Evolutionary conservation across 64 coral and sea anemone genomes (phyloP).

Genomic region (Hydrozoanthus tunicans): DNA sequence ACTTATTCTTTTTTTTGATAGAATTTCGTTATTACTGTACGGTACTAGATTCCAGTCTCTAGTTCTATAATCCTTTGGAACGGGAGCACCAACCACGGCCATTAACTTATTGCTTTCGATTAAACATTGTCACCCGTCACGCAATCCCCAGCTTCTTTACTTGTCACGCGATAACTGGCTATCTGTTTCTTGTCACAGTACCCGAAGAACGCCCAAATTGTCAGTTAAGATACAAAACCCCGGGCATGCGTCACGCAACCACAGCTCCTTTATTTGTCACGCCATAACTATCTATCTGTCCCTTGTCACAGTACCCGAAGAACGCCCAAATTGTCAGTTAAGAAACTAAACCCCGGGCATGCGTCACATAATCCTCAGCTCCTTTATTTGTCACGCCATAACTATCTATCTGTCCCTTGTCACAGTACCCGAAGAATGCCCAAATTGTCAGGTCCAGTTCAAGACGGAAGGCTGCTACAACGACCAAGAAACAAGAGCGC

Average conservation of each 20-base stretch:
- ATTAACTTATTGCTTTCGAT: too few relatives aligned
- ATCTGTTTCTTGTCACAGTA: not conserved
- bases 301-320: not conserved
- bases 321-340: constrained; percentile 3
- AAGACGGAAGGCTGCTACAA: constrained; percentile 42
- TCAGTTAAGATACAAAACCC: not conserved
- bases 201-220: constrained; percentile 26
- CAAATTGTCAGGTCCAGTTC: constrained; percentile 10
- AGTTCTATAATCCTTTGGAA: too few relatives aligned
- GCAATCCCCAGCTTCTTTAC: not conserved
- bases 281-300: not conserved
- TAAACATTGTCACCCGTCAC: not conserved
- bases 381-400: not conserved
- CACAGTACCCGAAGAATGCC: constrained; percentile 24
- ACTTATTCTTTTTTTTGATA: too few relatives aligned
- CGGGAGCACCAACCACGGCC: too few relatives aligned
- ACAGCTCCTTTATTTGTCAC: too few relatives aligned
- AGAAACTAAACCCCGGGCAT: too few relatives aligned
- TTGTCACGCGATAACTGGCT: not conserved
- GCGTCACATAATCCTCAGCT: too few relatives aligned
- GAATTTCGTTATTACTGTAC: too few relatives aligned
- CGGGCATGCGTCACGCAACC: too few relatives aligned
- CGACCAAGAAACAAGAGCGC: constrained; percentile 14
- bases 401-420: not conserved
- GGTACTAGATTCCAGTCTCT: too few relatives aligned